phyloP scores from a whole-genome alignment of 2,113 vertebrate genomes.

The Procavia capensis region DNA sequence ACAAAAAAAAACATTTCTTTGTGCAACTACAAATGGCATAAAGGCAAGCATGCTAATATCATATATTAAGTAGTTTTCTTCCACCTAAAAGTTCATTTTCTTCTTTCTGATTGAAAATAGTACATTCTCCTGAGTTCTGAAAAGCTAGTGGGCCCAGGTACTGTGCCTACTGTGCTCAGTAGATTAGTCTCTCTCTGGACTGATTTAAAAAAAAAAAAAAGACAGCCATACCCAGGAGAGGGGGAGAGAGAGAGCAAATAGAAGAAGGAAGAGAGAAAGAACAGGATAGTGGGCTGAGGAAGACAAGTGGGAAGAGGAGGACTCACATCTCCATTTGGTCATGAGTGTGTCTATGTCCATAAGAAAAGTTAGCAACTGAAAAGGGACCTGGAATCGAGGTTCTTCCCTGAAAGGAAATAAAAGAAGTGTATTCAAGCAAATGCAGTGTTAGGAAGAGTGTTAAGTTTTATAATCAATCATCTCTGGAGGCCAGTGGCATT shows the following conservation, averaged over 20 bases:
- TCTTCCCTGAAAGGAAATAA: slow-evolving; percentile 90
- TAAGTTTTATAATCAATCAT: not conserved
- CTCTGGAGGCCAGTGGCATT: too few relatives aligned
- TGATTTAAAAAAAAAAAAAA: not conserved
- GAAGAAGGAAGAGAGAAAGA: not conserved
- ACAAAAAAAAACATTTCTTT: not conserved
- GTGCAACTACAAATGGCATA: not conserved
- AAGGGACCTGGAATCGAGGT: slow-evolving; percentile 97
- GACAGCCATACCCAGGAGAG: not conserved
- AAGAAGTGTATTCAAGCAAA: not conserved
- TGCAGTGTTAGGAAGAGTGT: not conserved
- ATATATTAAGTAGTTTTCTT: not conserved
- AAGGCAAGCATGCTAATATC: not conserved
- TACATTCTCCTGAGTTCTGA: not conserved
- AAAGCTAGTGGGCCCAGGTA: not conserved
- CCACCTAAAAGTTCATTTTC: not conserved
- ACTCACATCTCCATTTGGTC: slow-evolving; percentile 99
- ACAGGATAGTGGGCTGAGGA: not conserved
- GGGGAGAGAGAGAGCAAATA: not conserved
- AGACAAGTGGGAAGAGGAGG: accelerated
- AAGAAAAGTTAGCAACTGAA: slow-evolving; percentile 95
- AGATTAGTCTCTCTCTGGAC: not conserved
- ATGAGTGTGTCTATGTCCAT: slow-evolving; percentile 97
- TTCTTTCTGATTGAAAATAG: slow-evolving; percentile 13
- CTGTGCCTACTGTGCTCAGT: not conserved